A percentile compares a stretch with the other conserved stretches of the same genome.
phyloP scores from a whole-genome alignment of 2,888 invertebrate genomes.

The Drosophila niveifrons region DNA sequence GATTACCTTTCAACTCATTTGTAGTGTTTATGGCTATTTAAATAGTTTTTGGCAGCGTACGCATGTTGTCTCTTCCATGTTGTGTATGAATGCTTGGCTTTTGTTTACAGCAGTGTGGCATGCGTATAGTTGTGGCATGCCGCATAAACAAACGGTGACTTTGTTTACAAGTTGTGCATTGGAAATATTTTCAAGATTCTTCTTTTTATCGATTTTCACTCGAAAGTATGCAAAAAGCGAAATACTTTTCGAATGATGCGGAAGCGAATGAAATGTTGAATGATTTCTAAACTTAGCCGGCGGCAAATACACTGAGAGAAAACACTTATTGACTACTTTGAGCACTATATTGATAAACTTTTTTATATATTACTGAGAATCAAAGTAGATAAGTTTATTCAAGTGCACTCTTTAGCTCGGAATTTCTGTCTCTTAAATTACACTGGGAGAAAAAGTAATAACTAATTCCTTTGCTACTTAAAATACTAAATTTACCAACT shows the following conservation, averaged over 20 bases:
- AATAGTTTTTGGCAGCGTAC: slow-evolving; percentile 3
- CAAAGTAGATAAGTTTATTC: too few species aligned
- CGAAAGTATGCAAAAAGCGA: slow-evolving; percentile 12
- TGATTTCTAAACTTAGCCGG: slow-evolving; percentile 7
- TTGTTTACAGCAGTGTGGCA: slow-evolving; percentile 47
- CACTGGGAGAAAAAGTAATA: too few species aligned
- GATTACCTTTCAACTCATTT: background rate
- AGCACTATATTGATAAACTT: too few species aligned
- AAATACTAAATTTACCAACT: too few species aligned
- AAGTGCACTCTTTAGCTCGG: too few species aligned
- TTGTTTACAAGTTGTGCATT: slow-evolving; percentile 43
- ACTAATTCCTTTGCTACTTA: too few species aligned
- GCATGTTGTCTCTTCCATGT: background rate
- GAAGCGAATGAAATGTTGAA: background rate
- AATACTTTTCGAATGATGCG: slow-evolving; percentile 4
- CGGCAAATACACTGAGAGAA: background rate
- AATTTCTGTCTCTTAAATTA: too few species aligned
- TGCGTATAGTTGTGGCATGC: slow-evolving; percentile 44
- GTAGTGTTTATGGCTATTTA: background rate
- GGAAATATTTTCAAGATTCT: slow-evolving; percentile 18
- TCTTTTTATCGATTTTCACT: slow-evolving; percentile 8
- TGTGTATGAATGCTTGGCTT: slow-evolving; percentile 34
- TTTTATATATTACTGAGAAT: too few species aligned
- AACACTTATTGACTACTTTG: too few species aligned
- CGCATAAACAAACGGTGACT: slow-evolving; percentile 44